These are phyloP conservation scores for Branchinecta lynchi DNA, from an alignment of 1,140 invertebrate genomes.

Conservation along the genomic window DNA sequence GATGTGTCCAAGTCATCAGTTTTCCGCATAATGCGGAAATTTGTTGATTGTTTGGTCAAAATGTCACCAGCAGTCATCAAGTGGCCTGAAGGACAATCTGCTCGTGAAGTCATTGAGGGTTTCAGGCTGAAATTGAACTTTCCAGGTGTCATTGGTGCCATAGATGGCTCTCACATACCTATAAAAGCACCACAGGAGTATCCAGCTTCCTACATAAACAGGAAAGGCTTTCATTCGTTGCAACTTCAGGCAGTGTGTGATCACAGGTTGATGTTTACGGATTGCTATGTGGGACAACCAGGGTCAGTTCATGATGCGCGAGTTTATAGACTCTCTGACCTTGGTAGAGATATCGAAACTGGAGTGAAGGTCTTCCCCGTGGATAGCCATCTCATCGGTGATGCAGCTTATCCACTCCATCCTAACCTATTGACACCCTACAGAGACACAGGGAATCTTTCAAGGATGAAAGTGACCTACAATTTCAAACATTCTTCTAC, in stretches of 20 bases:
- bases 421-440: not conserved
- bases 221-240: not conserved
- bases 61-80: too few species aligned
- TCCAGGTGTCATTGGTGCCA: too few species aligned
- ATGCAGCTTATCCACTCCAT: not conserved
- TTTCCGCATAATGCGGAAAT: too few species aligned
- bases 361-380: not conserved
- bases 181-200: too few species aligned
- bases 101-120: too few species aligned
- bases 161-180: too few species aligned
- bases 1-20: not conserved
- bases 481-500: not conserved
- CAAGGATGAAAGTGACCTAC: not conserved
- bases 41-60: too few species aligned
- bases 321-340: not conserved
- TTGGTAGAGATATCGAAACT: not conserved
- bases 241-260: not conserved
- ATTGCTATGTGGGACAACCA: not conserved
- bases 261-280: not conserved
- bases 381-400: not conserved
- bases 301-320: not conserved
- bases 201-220: not conserved
- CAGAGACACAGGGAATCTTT: not conserved
- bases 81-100: too few species aligned
- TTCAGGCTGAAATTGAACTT: too few species aligned